Conservation (phyloP, 2,888 invertebrate species). For the Morpho achilles region DNA sequence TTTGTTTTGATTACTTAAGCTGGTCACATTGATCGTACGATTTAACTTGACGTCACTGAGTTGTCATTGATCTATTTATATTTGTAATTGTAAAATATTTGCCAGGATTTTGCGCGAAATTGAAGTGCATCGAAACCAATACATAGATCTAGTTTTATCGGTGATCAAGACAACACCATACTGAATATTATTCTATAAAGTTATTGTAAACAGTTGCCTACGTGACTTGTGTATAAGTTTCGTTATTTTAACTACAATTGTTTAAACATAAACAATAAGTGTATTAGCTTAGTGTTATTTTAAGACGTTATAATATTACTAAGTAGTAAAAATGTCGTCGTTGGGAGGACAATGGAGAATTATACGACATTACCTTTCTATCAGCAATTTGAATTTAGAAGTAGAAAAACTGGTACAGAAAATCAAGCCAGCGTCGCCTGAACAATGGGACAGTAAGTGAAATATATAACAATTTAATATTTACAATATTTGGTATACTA, state of each 20-base stretch:
- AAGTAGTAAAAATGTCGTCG: slow-evolving; percentile 51
- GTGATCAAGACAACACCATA: slow-evolving; percentile 25
- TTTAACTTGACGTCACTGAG: slow-evolving; percentile 51
- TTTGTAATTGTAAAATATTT: slow-evolving; percentile 35
- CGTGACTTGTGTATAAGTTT: slow-evolving; percentile 26
- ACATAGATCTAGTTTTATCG: slow-evolving; percentile 16
- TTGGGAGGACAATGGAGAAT: slow-evolving; percentile 67
- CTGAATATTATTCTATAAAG: slow-evolving; percentile 16
- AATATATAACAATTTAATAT: too few species aligned
- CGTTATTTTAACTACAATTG: not conserved
- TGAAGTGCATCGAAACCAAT: slow-evolving; percentile 17
- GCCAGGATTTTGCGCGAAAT: slow-evolving; percentile 32
- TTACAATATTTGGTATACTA: too few species aligned
- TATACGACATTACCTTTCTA: slow-evolving; percentile 62
- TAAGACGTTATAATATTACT: not conserved
- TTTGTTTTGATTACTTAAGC: slow-evolving; percentile 46
- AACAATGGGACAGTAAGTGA: slow-evolving; percentile 69
- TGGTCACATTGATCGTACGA: slow-evolving; percentile 60
- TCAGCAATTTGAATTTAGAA: slow-evolving; percentile 55
- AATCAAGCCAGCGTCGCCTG: slow-evolving; percentile 53
- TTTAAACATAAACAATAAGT: not conserved
- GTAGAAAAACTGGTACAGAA: slow-evolving; percentile 62
- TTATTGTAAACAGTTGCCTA: slow-evolving; percentile 22
- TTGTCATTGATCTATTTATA: slow-evolving; percentile 62
- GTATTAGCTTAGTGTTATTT: slow-evolving; percentile 5